Conservation (phyloP, 1,140 invertebrate genomes). For the Ips typographus region DNA sequence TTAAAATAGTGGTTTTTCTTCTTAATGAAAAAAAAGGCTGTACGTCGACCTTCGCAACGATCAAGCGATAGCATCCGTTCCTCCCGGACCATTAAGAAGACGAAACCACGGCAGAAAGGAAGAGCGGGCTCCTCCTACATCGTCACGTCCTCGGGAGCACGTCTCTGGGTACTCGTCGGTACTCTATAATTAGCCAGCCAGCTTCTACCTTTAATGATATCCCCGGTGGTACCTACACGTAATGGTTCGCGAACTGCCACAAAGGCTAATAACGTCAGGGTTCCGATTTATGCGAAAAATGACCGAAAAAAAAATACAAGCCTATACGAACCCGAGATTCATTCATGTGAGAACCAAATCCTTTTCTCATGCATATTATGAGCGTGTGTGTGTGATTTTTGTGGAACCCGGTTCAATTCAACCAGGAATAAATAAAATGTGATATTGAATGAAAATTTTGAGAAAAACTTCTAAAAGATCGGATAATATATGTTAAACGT, state of each 20-base stretch:
- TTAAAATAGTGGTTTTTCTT: no score
- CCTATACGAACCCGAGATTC: conserved; percentile 3
- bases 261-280: conserved; percentile 33
- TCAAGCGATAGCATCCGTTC: conserved; percentile 14
- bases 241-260: conserved; percentile 41
- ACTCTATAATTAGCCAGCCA: conserved; percentile 41
- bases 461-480: no score
- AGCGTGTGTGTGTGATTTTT: not conserved
- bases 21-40: not conserved
- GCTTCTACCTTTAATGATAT: conserved; percentile 42
- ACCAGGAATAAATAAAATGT: not conserved
- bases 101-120: conserved; percentile 15
- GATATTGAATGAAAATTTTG: no score
- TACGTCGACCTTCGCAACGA: conserved; percentile 10
- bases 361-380: conserved; percentile 6
- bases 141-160: conserved; percentile 41
- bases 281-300: conserved; percentile 16
- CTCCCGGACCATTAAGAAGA: conserved; percentile 25
- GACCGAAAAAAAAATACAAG: conserved; percentile 11
- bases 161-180: conserved; percentile 36
- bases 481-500: no score
- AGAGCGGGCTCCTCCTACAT: conserved; percentile 38
- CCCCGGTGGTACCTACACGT: conserved; percentile 27
- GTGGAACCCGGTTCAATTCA: not conserved
- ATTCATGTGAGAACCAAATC: conserved; percentile 30